Base-by-base conservation (phyloP, 2,888 invertebrate genomes). In the Chorisops tibialis region DNA sequence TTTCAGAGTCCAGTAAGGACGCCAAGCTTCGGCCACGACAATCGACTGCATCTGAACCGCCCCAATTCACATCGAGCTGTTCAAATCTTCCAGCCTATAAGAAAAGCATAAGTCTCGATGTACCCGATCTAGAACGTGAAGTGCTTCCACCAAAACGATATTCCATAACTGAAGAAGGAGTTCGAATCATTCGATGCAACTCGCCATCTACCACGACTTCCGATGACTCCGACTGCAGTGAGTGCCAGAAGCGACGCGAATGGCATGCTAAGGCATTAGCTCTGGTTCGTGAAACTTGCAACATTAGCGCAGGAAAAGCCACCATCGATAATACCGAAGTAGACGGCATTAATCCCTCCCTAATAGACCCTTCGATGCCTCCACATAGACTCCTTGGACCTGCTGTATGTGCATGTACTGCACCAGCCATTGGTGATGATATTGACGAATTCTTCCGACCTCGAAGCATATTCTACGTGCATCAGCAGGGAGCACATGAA, bases 91-190 rank as follows among this genome's bases (percentile, higher is more conserved):
- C 64, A 66, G 77, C 82, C 37, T 87, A 87, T 72, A 83, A 87
- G 56, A 88, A 89, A 71, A 88, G 88, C 66, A 85, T 85, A 14
- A 89, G 88, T 70, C 80, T 89, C 70, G 89, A 89, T 80, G 86
- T 85, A 73, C 87, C 86, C 43, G 84, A 86, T 61, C 81, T 81
- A 45, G 61, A 65, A 49, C 61, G 62, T 38, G 64, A 64, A 37
- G 24, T 59, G 38, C 47, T 45, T 47, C 49, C 72, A 62, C 83
- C 85, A 4, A 87, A 87, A 72, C 80, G 87, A 60, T 87, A 86
- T 70, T 87, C 87, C 60, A 83, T 87, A 67, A 87, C 86, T 51
- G 87, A 85, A 76, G 87, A 87, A 79, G 86, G 86, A 65, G 85
- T 85, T 21, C 76, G 76, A 48, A 79, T 78, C 43, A 79, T 78